A percentile compares a stretch with the other conserved stretches of the same genome.
These are phyloP conservation scores for Sebastes diploproa DNA, from an alignment of 2,797 vertebrate species.

Conservation along the genomic window DNA sequence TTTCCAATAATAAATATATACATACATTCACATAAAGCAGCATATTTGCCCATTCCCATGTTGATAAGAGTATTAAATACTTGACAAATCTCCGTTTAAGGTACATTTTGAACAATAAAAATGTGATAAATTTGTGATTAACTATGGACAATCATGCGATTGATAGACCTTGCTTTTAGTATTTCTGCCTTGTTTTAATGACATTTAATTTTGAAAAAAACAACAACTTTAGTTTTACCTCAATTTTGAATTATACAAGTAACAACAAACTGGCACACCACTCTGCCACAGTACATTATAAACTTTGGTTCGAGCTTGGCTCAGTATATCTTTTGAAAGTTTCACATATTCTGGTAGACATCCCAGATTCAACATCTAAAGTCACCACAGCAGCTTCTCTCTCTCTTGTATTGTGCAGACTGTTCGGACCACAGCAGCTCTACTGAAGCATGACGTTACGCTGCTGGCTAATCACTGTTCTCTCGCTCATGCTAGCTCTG, in stretches of 20 bases:
- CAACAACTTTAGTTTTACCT: background rate
- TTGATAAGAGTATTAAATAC: no score
- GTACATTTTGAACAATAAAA: no score
- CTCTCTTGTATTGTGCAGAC: background rate
- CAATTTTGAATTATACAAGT: background rate
- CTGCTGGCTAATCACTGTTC: background rate
- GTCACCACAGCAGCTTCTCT: background rate
- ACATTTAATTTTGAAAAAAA: slow-evolving; percentile 5
- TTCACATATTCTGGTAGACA: slow-evolving; percentile 1
- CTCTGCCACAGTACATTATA: background rate
- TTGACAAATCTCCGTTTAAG: no score
- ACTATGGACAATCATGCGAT: no score
- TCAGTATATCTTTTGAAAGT: background rate
- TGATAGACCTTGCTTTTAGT: fast-evolving
- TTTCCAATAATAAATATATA: no score
- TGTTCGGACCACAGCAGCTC: background rate
- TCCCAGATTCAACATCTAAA: background rate
- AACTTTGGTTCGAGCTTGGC: background rate
- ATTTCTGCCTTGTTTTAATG: background rate
- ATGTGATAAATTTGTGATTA: fast-evolving
- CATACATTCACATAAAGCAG: no score
- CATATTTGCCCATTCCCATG: no score
- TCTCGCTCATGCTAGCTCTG: background rate
- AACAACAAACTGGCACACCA: background rate
- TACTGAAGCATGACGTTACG: background rate